These are phyloP conservation scores for Drosophila pseudoobscura DNA, from an alignment of 1,140 invertebrate genomes.

Conservation along the genomic window DNA sequence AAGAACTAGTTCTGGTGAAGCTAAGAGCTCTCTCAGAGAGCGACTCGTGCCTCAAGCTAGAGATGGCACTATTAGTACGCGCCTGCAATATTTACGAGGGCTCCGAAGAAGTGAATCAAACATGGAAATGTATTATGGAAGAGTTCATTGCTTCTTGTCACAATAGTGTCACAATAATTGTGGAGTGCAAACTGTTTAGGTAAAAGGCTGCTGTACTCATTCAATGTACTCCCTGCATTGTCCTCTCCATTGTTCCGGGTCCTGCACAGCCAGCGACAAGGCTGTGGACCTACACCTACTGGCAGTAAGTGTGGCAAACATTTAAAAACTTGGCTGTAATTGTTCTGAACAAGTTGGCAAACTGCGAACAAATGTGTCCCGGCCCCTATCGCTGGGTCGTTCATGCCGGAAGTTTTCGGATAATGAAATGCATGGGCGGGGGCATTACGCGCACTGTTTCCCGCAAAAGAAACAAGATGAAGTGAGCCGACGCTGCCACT, in stretches of 20 bases:
- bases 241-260: conserved; percentile 15
- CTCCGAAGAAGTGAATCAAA: too few species aligned
- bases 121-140: too few species aligned
- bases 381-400: conserved; percentile 54
- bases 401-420: conserved; percentile 65
- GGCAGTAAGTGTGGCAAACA: conserved; percentile 45
- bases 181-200: too few species aligned
- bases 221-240: too few species aligned
- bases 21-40: too few species aligned
- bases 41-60: too few species aligned
- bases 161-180: too few species aligned
- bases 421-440: conserved; percentile 59
- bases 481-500: conserved; percentile 23
- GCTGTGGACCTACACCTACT: conserved; percentile 5
- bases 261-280: neutral
- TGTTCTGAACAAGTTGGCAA: conserved; percentile 47
- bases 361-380: conserved; percentile 51
- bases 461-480: conserved; percentile 52
- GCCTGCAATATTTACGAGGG: too few species aligned
- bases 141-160: too few species aligned
- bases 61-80: too few species aligned
- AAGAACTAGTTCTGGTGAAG: too few species aligned
- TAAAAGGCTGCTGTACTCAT: too few species aligned
- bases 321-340: conserved; percentile 63
- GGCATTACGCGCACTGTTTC: conserved; percentile 3